Evolutionary conservation across 1,140 invertebrate species (phyloP).

Genomic region (Drosophila subobscura): DNA sequence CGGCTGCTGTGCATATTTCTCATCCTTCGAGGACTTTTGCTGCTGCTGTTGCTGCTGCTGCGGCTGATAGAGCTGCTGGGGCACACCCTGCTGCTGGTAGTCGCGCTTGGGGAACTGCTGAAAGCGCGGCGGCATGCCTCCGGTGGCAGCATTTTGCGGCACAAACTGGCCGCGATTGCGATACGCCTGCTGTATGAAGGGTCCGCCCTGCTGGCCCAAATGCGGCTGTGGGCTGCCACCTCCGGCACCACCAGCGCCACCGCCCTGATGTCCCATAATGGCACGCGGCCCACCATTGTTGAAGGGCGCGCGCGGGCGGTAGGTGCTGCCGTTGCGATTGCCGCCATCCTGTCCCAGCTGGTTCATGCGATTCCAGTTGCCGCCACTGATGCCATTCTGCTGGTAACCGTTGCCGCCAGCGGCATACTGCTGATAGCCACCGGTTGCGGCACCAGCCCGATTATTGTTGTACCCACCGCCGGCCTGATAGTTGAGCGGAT

Average conservation of each 20-base stretch:
- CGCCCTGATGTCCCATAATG: conserved; percentile 70
- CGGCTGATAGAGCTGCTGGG: conserved; percentile 51
- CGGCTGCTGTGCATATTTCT: conserved; percentile 43
- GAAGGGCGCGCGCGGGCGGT: conserved; percentile 76
- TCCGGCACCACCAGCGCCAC: conserved; percentile 43
- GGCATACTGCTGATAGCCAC: conserved; percentile 64
- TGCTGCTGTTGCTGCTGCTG: conserved; percentile 45
- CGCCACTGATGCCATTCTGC: conserved; percentile 55
- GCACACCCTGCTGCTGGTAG: conserved; percentile 61
- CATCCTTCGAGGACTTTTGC: conserved; percentile 40
- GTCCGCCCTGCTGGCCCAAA: conserved; percentile 64
- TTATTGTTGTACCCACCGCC: conserved; percentile 60
- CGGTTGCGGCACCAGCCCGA: conserved; percentile 31
- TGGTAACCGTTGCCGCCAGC: conserved; percentile 68
- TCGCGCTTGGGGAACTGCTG: conserved; percentile 79
- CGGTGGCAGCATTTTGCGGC: conserved; percentile 67
- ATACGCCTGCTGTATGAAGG: conserved; percentile 65
- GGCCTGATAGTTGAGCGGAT: conserved; percentile 79
- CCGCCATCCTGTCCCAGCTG: conserved; percentile 16
- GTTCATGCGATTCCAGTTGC: conserved; percentile 47
- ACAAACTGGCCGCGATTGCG: conserved; percentile 72
- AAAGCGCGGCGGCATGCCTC: conserved; percentile 75
- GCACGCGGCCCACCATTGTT: conserved; percentile 72
- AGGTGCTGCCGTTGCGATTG: conserved; percentile 60
- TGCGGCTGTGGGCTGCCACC: conserved; percentile 62